Evolutionary conservation across 2,888 invertebrate species (phyloP), one percentile per base, ranked within the genome.

Genomic region (Chrysodeixis includens): DNA sequence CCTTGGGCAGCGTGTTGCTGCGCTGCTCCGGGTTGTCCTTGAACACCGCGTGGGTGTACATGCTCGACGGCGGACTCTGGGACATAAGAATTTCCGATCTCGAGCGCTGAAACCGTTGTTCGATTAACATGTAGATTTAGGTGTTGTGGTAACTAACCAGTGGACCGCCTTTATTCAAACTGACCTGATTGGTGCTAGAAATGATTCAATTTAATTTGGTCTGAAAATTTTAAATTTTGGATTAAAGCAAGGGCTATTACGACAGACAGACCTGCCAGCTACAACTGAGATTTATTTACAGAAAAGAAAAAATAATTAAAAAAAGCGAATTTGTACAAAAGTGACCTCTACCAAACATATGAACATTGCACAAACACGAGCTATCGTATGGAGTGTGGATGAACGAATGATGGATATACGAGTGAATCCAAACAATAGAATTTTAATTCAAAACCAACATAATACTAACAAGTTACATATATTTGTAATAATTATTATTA

Each of bases 41-140:
- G 74, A 79, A 70, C 35, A 81, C 72, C 44, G 49, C 74, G 67
- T 74, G 74, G 10, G 76, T 78, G 82, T 86, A 87, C 81, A 90
- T 83, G 5, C 88, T 86, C 69, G 69, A 78, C 7, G 92, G 91
- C 46, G 94, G 93, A 69, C 92, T 91, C 83, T 91, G 92, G 60
- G 93, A 92, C 92, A 93, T 91, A 78, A 92, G 86, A 76, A 89
- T 85, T 83, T 94, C 94, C 75, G 94, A 93, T 69, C 90, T 89
- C 79, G 94, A 93, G 62, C 93, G 88, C 94, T 94, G 94, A 82
- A 93, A 93, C 76, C 68, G 76, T 76, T 66, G 75, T 71, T 77
- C 71, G 66, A 68, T 68, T 79, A 71, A 65, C 64, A 56, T 77
- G 79, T 78, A 76, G 76, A 60, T 35, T 69, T 52, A 30, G 55